Evolutionary conservation across 1,140 invertebrate genomes (phyloP).

Genomic region (Drosophila setifemur): DNA sequence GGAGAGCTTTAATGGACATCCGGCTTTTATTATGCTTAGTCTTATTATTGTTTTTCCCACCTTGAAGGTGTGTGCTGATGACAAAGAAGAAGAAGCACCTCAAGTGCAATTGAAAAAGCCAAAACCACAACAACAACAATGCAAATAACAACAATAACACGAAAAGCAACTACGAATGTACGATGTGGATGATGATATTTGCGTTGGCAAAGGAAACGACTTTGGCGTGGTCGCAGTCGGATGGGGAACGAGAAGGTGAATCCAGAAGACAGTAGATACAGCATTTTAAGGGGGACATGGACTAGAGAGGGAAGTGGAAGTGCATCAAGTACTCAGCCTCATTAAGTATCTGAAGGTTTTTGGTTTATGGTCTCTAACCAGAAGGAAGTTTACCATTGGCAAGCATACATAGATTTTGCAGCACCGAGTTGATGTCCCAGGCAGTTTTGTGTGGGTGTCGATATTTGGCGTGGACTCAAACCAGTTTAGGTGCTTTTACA

Average conservation of each 20-base stretch:
- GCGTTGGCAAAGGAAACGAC: slow-evolving; percentile 72
- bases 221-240: slow-evolving; percentile 48
- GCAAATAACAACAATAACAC: slow-evolving; percentile 1
- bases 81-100: slow-evolving; percentile 49
- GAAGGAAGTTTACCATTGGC: slow-evolving; percentile 30
- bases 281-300: background rate
- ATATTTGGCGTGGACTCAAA: slow-evolving; percentile 31
- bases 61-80: slow-evolving; percentile 48
- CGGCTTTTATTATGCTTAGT: slow-evolving; percentile 61
- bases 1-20: slow-evolving; percentile 64
- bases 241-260: slow-evolving; percentile 16
- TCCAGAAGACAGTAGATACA: slow-evolving; percentile 5
- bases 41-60: slow-evolving; percentile 44
- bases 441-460: slow-evolving; percentile 17
- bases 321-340: slow-evolving; percentile 12
- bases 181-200: slow-evolving; percentile 38
- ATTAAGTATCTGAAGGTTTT: slow-evolving; percentile 19
- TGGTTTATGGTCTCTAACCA: slow-evolving; percentile 42
- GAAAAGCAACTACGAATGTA: slow-evolving; percentile 6
- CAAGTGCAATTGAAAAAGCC: slow-evolving; percentile 67
- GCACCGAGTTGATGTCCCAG: background rate
- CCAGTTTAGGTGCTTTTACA: slow-evolving; percentile 46
- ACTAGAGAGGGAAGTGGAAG: background rate
- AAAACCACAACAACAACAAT: slow-evolving; percentile 38
- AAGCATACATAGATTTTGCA: too few species aligned